A percentile compares a stretch with the other conserved stretches of the same genome.
Conservation (phyloP, 2,888 invertebrate species). For the Caenorhabditis japonica region DNA sequence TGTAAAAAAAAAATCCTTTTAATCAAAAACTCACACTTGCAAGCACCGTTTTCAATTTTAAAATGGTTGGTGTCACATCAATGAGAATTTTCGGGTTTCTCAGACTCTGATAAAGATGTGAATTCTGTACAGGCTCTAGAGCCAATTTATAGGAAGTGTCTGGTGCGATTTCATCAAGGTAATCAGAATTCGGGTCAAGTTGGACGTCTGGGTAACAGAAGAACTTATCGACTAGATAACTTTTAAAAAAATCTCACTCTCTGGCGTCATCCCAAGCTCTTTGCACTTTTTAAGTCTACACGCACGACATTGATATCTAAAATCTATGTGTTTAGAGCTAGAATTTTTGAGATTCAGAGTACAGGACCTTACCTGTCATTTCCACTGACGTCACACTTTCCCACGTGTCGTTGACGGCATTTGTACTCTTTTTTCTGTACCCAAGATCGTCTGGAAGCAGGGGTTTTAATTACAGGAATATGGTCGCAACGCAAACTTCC, state of each 20-base stretch:
- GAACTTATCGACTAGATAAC: too few relatives aligned
- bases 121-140: slow-evolving; percentile 28
- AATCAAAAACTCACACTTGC: slow-evolving; percentile 17
- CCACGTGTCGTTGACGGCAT: slow-evolving; percentile 37
- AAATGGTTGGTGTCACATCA: slow-evolving; percentile 39
- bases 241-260: slow-evolving; percentile 43
- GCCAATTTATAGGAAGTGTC: slow-evolving; percentile 29
- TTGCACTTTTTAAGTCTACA: slow-evolving; percentile 52
- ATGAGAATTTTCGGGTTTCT: slow-evolving; percentile 43
- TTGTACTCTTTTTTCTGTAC: slow-evolving; percentile 50
- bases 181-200: slow-evolving; percentile 38
- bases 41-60: slow-evolving; percentile 35
- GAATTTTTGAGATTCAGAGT: background rate
- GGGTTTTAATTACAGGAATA: too few relatives aligned
- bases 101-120: slow-evolving; percentile 29
- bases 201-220: slow-evolving; percentile 47
- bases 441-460: slow-evolving; percentile 39
- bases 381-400: slow-evolving; percentile 43
- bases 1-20: background rate
- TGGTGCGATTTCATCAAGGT: slow-evolving; percentile 13
- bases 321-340: background rate
- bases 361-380: slow-evolving; percentile 34
- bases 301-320: slow-evolving; percentile 44
- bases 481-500: too few relatives aligned
- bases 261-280: slow-evolving; percentile 45